These are phyloP conservation scores for Apis florea DNA, from an alignment of 1,140 invertebrate genomes.

Conservation along the genomic window DNA sequence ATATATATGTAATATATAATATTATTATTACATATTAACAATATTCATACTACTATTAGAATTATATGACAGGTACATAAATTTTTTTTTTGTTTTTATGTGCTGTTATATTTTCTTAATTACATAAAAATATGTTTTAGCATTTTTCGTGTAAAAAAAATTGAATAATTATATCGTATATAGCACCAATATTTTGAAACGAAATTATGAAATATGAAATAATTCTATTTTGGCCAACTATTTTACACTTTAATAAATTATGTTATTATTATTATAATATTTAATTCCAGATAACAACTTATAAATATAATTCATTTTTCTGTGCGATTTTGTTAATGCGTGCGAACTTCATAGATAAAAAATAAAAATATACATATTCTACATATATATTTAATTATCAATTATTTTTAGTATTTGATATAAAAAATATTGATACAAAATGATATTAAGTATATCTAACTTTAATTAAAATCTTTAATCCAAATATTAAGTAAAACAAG, in stretches of 20 bases:
- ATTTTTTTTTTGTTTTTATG: background rate
- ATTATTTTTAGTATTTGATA: slow-evolving; percentile 2
- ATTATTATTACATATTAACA: slow-evolving; percentile 11
- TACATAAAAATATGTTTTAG: slow-evolving; percentile 61
- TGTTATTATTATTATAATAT: slow-evolving; percentile 5
- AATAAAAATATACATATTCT: background rate
- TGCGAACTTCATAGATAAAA: background rate
- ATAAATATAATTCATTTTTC: background rate
- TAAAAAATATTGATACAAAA: slow-evolving; percentile 32
- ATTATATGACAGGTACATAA: slow-evolving; percentile 15
- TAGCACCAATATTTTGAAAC: slow-evolving; percentile 40
- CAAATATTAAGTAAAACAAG: slow-evolving; percentile 21
- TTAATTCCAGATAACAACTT: background rate
- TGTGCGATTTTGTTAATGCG: background rate
- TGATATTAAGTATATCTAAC: slow-evolving; percentile 28
- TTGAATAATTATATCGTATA: slow-evolving; percentile 38
- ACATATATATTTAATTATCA: background rate
- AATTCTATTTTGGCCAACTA: background rate
- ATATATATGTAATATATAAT: background rate
- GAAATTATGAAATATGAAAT: slow-evolving; percentile 28
- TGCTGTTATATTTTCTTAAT: slow-evolving; percentile 22
- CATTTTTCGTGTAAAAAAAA: slow-evolving; percentile 48
- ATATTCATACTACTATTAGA: slow-evolving; percentile 21
- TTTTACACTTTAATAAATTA: slow-evolving; percentile 18
- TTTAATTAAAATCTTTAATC: slow-evolving; percentile 45